Evolutionary conservation across 2,797 vertebrate species (phyloP), one percentile per base, ranked within the genome.

Genomic region (Phaenicophaeus curvirostris): DNA sequence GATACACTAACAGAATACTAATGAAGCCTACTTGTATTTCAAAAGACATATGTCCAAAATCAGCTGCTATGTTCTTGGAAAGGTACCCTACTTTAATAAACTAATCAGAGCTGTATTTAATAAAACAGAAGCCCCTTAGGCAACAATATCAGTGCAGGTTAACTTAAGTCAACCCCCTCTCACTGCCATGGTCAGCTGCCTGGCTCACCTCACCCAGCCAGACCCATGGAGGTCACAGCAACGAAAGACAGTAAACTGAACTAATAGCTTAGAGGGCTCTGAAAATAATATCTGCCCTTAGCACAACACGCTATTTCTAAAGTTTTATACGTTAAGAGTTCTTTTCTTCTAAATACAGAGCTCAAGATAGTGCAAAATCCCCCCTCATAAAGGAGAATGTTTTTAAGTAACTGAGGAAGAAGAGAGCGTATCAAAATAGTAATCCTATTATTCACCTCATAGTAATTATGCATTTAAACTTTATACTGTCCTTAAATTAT

Each of bases 21-120:
- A 95, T 67, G 65, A 93, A 66, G 37, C 18, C 62, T 81, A 92
- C 65, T 94, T 20, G 18, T n/a, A 78, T 94, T 96, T 89, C 76
- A 92, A 80, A 88, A 85, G 41, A 74, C 50, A 69, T 2, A 69
- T 2, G 13, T 78, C 67, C 81, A 91, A 96, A 91, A 85, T 94
- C 78, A 85, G 85, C 62, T 19, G 30, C 5, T 50, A 80, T 78
- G 46, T 71, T 93, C 55, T 59, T 93, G 77, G 90, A 96, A 90
- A 95, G 81, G 42, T 86, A 95, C 68, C 55, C 85, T 82, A 50
- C 39, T 50, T 28, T 71, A 88, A 91, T 65, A 80, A 93, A 75
- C 46, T 82, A 85, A 94, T 84, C 54, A 92, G 95, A 93, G 81
- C 30, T 44, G 42, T 44, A 44, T 44, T 93, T 77, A 85, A 90